Conservation (phyloP, 2,113 vertebrate species). For the Taurulus bubalis region DNA sequence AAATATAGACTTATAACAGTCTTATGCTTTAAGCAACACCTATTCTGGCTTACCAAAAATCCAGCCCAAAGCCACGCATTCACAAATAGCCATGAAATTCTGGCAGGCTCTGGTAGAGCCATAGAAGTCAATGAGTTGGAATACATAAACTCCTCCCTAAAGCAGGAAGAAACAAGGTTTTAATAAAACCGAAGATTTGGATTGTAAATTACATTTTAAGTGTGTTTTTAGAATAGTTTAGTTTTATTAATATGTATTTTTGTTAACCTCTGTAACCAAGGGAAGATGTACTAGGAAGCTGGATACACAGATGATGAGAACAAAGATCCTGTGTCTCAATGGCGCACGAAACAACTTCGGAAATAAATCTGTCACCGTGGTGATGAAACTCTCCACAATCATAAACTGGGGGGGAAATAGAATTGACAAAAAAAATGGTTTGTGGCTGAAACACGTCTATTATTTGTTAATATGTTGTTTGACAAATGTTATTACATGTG, state of each 20-base stretch:
- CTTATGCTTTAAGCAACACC: background rate
- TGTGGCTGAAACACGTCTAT: too few relatives aligned
- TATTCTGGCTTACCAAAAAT: constrained; percentile 60
- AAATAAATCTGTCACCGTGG: constrained; percentile 38
- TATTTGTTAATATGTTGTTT: background rate
- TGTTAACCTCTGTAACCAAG: constrained; percentile 60
- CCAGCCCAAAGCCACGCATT: constrained; percentile 66
- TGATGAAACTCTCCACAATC: constrained; percentile 59
- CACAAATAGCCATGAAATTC: constrained; percentile 54
- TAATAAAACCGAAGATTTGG: background rate
- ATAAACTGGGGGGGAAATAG: constrained; percentile 69
- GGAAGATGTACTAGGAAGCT: constrained; percentile 49
- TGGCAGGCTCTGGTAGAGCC: constrained; percentile 54
- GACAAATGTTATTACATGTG: constrained; percentile 60
- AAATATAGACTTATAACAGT: background rate
- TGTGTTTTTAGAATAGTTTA: background rate
- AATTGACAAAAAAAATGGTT: background rate
- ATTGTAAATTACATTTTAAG: background rate
- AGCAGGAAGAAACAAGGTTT: background rate
- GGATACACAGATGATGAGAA: constrained; percentile 39
- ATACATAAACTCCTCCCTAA: constrained; percentile 72
- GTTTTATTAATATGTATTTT: background rate
- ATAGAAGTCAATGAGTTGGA: constrained; percentile 74
- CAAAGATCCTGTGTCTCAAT: constrained; percentile 38
- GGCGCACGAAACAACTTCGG: constrained; percentile 31